Base-by-base conservation (phyloP, 2,113 vertebrate species). In the Phrynosoma platyrhinos region DNA sequence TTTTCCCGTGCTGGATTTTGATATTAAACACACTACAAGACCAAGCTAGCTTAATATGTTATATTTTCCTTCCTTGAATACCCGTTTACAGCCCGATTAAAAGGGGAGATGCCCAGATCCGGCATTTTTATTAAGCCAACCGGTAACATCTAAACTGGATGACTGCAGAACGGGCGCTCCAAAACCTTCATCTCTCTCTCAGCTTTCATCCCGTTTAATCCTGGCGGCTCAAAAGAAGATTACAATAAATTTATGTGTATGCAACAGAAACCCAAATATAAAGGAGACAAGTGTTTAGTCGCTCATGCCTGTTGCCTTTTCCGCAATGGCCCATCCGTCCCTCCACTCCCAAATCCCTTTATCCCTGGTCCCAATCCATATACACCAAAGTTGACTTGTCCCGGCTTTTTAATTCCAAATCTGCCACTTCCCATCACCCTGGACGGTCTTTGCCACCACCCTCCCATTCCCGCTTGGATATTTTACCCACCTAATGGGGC, bases 401-500 rank as follows among this genome's bases (percentile, higher is more conserved):
- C 13, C 58, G 14, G 18, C 14, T 18, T 62, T 62, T 12, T 18
- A 62, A 58, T 9, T 9, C 14, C 55, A 10, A 10, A 58, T 58
- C 55, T 9, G 9, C 10, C 20, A 32, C 1, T 6, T 20, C 0
- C 5, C 18, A 1, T n/a, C 25, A 58, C 8, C 3, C 18, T 18
- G 12, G 47, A 47, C 4, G 7, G 7, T 47, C 4, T 47, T 5
- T 7, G 47, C 47, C 36, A 36, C 36, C 13, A 10, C 16, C 18
- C 40, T 13, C 66, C 36, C 1, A 21, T 18, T 25, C 30, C 58
- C 3, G 9, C 6, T 68, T 55, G 5, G 64, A 27, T 3, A 4
- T 82, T 87, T 94, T 95, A 99, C 97, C 95, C 92, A 98, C 97
- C 97, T 97, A 98, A 81, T 92, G 97, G 97, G 91, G 94, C 95